Percentiles rank a stretch among this genome's conserved stretches.
Conservation (phyloP, 2,113 vertebrate species). For the Erinaceus europaeus region DNA sequence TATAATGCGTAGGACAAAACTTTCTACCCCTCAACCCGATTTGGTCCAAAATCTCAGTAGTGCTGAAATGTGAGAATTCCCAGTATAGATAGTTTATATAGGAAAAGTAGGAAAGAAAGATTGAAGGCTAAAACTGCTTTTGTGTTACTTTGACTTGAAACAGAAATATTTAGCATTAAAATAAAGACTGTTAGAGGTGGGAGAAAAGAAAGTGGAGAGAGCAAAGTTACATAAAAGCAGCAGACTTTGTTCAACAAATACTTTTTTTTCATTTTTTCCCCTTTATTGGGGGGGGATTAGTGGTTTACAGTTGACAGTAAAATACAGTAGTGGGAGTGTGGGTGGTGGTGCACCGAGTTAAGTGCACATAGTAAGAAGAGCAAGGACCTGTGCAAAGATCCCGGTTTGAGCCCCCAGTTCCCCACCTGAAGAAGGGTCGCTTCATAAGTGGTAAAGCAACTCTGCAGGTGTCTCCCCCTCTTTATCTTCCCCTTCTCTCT, state of each 20-base stretch:
- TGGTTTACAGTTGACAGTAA: too few relatives aligned
- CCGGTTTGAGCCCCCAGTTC: too few relatives aligned
- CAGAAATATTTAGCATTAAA: not conserved
- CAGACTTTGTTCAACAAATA: not conserved
- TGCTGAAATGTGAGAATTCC: not conserved
- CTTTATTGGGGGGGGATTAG: too few relatives aligned
- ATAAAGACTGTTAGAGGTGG: not conserved
- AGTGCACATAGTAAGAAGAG: too few relatives aligned
- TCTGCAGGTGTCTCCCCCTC: too few relatives aligned
- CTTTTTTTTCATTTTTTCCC: too few relatives aligned
- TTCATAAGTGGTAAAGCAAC: too few relatives aligned
- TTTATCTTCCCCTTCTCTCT: too few relatives aligned
- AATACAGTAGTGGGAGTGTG: too few relatives aligned
- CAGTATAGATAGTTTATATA: not conserved
- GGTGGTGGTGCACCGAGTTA: too few relatives aligned
- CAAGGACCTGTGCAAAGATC: too few relatives aligned
- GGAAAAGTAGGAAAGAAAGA: not conserved
- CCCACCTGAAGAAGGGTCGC: too few relatives aligned
- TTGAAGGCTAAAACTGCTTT: not conserved
- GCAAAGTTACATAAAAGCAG: not conserved
- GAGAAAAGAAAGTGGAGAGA: not conserved
- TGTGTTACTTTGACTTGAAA: slow-evolving; percentile 25
- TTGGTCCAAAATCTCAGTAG: not conserved
- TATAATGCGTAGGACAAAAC: not conserved
- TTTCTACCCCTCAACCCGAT: not conserved